Evolutionary conservation across 2,888 invertebrate species (phyloP), one percentile per base, ranked within the genome.

Genomic region (Cepaea hortensis): DNA sequence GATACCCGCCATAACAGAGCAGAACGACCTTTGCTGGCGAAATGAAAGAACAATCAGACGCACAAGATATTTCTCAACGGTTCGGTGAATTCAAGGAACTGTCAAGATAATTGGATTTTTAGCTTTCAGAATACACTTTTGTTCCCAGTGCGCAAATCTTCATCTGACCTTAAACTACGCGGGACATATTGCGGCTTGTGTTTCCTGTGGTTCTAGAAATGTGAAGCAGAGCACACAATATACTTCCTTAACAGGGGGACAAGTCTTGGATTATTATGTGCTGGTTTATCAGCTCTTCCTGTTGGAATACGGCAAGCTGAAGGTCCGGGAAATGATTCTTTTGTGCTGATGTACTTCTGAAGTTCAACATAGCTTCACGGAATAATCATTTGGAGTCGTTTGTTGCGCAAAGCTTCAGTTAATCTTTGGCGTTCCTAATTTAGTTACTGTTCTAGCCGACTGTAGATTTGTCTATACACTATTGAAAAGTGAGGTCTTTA

Each of bases 191-290:
- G 35, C 23, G 55, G 70, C 83, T n/a, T 61, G 35, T 35, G 73
- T 35, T 83, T 83, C 73, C 83, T 72, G 83, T 65, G 62, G 82
- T 82, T 50, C 2, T 11, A n/a, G 65, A 76, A 76, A 84, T 20
- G 15, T 20, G 46, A 46, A 76, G 35, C 46, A 46, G 46, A 48
- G n/a, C 46, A 68, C 23, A 83, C 75, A 83, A 83, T 35, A 83
- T 55, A 55, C 84, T 84, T 84, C 84, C 76, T 84, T 76, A 35
- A 65, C 65, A 65, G 46, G 46, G n/a, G 76, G 75, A 75, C 76
- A 84, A 84, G 72, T 15, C 75, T 13, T 6, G 65, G 65, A 55
- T 84, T 62, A 76, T 76, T 76, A 65, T 76, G 46, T 7, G 20
- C 50, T 61, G 48, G 84, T 46, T 84, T 76, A 46, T 75, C 84